Base-by-base conservation (phyloP, 2,113 vertebrate genomes). In the Leucosticte australis region DNA sequence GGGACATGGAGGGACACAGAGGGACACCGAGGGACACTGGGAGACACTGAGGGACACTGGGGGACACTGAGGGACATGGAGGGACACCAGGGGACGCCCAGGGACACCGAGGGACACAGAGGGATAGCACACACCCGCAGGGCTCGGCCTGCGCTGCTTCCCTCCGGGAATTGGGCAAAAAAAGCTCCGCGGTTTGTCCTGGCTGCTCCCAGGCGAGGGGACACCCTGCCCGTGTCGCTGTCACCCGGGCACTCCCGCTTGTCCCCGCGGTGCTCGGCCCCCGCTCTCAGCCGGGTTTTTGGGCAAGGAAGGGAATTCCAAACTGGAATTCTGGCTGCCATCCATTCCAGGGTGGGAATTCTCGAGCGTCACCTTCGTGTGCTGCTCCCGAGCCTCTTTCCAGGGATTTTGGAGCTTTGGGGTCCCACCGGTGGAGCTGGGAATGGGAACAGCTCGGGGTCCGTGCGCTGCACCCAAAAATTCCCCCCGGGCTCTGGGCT, bases 401-500 rank as follows among this genome's bases (percentile, higher is more conserved):
- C 65, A 6, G 9, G 23, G 6, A 1, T 39, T 64, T 63, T 2
- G 21, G 41, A 47, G 27, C 21, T 65, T 33, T 31, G 69, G 33
- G 13, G 13, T 52, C 6, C 5, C 26, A 26, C 7, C 18, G 3
- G 2, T 0, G 5, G 59, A 47, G 57, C 22, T 22, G 35, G 60
- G 24, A 27, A 30, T 1, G 33, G 55, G 10, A 63, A 50, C 3
- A 8, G 33, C 63, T 76, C 4, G 0, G n/a, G 4, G 5, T 2
- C 39, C 1, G 0, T 4, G 9, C 0, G 1, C n/a, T 8, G 75
- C 39, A 12, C n/a, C 15, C 7, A 1, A 15, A 23, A 4, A 5
- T 4, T 35, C 59, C 1, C 27, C 17, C 28, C 2, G 18, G 41
- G 67, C 0, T 2, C 41, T 0, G 11, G 15, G 19, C 16, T 86